phyloP scores from a whole-genome alignment of 1,140 invertebrate genomes.

The Druon quercuslanigerum region DNA sequence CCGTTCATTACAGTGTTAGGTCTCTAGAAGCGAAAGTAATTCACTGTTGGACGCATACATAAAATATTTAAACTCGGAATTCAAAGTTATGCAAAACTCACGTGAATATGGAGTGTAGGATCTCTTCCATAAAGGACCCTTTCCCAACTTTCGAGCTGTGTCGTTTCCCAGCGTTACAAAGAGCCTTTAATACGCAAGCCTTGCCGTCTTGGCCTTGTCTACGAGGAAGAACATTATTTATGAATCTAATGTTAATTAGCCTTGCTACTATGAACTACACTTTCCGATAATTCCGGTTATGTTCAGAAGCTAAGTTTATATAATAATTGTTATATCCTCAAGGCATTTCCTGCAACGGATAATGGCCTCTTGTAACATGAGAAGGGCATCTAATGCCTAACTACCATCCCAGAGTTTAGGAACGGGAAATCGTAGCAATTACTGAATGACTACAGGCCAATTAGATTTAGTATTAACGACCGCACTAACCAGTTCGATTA shows the following conservation, averaged over 20 bases:
- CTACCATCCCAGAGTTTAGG: not conserved
- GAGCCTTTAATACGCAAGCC: constrained; percentile 77
- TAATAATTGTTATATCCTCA: not conserved
- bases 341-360: not conserved
- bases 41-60: constrained; percentile 17
- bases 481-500: constrained; percentile 4
- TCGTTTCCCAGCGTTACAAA: constrained; percentile 76
- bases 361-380: constrained; percentile 1
- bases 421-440: constrained; percentile 6
- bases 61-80: constrained; percentile 32
- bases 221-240: constrained; percentile 38
- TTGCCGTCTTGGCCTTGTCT: constrained; percentile 77
- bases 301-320: no score
- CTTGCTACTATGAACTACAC: not conserved
- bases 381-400: not conserved
- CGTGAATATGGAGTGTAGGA: constrained; percentile 78
- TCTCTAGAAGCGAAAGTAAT: constrained; percentile 1
- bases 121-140: constrained; percentile 77
- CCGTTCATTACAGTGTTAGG: constrained; percentile 17
- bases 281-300: not conserved
- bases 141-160: constrained; percentile 63
- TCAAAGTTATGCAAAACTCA: constrained; percentile 68
- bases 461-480: constrained; percentile 16
- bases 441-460: constrained; percentile 21
- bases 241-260: not conserved